Evolutionary conservation across 1,140 invertebrate genomes (phyloP), one percentile per base, ranked within the genome.

Genomic region (Nylanderia fulva): DNA sequence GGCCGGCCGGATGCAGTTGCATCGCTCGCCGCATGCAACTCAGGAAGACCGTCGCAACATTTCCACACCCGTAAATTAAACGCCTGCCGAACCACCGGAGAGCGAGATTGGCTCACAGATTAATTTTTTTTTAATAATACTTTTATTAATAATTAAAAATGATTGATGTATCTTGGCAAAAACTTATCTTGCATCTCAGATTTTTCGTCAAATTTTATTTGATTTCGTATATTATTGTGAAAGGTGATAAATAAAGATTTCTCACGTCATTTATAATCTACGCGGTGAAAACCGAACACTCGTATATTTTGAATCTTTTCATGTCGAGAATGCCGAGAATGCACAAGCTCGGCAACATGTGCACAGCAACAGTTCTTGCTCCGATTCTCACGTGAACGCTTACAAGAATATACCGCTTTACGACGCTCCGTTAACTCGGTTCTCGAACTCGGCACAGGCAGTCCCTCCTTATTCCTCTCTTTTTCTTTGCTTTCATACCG

Each of bases 341-440:
- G 52, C 42, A 39, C 75, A 54, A 68, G n/a, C 60, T 27, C 75
- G 60, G 21, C 52, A 21, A 13, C 66, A 42, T 82, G 36, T 72
- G 63, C 45, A n/a, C n/a, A 54, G 77, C 77, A 82, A 58, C 77
- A 58, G 52, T 58, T 85, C 54, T 74, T 64, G 45, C 60, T 83
- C 80, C 24, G 68, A 52, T 69, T 85, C 63, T 58, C 77, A 82
- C 66, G 77, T 72, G 69, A 75, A 18, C 48, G 66, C 68, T 61
- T 9, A 69, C 63, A 60, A 64, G 15, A 63, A 58, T 48, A 52
- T 68, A 74, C 61, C 68, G 61, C 45, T 27, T 29, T 52, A 66
- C 36, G 52, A 68, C 64, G 54, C 60, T 79, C 76, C 64, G 84
- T 85, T 85, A 71, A 85, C 84, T 85, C 74, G 84, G 64, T 85